phyloP scores from a whole-genome alignment of 2,888 invertebrate species.

The Chrysodeixis includens region DNA sequence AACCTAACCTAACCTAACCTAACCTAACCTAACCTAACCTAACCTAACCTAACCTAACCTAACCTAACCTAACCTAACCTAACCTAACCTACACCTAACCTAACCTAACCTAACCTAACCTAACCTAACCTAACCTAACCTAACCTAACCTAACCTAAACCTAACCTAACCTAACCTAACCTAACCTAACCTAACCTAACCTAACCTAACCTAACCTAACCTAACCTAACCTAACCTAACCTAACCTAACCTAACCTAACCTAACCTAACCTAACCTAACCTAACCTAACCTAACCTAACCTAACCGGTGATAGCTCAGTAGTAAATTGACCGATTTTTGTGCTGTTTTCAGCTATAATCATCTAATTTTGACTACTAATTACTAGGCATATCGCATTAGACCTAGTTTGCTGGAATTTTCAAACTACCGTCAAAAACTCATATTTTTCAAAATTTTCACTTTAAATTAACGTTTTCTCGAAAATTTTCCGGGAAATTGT shows the following conservation, averaged over 20 bases:
- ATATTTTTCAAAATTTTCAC: too few relatives aligned
- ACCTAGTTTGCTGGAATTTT: too few relatives aligned
- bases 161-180: slow-evolving; percentile 46
- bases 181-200: slow-evolving; percentile 48
- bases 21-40: slow-evolving; percentile 60
- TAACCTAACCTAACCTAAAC: slow-evolving; percentile 44
- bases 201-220: slow-evolving; percentile 48
- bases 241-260: slow-evolving; percentile 47
- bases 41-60: slow-evolving; percentile 61
- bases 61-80: slow-evolving; percentile 63
- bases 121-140: slow-evolving; percentile 49
- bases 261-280: too few relatives aligned
- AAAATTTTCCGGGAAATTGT: too few relatives aligned
- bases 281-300: too few relatives aligned
- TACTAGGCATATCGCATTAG: too few relatives aligned
- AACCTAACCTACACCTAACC: slow-evolving; percentile 62
- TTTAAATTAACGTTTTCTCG: too few relatives aligned
- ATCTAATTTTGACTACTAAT: too few relatives aligned
- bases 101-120: slow-evolving; percentile 59
- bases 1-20: slow-evolving; percentile 60
- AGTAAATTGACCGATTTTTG: too few relatives aligned
- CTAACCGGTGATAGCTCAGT: too few relatives aligned
- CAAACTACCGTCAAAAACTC: too few relatives aligned
- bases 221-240: slow-evolving; percentile 47
- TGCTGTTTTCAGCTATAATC: too few relatives aligned